Evolutionary conservation across 2,888 invertebrate species (phyloP), one percentile per base, ranked within the genome.

Genomic region (Brenthis daphne): DNA sequence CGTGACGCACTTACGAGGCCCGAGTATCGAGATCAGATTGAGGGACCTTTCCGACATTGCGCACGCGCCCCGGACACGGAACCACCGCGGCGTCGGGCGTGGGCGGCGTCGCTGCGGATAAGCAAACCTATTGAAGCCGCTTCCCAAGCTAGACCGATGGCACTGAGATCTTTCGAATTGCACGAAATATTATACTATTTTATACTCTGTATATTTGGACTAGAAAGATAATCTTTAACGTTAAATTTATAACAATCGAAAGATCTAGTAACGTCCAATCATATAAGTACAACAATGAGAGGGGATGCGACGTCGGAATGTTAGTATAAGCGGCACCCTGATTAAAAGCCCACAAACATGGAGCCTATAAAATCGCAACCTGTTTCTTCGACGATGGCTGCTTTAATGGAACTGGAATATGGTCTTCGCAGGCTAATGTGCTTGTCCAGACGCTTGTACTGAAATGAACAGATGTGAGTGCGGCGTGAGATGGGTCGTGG

Each of bases 381-480:
- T 90, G 89, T 79, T 78, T 82, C 78, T 76, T 76, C 79, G 76
- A 79, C 81, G 85, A 81, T 80, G 82, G 79, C 87, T 84, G 85
- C 85, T 84, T 82, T 79, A 82, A 80, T 79, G 79, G 76, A 77
- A 77, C 83, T 81, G 83, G 84, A 83, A 86, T 85, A 86, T 84
- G 82, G 81, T 87, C 87, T 83, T 86, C 87, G 80, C 86, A 79
- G 84, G 80, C 85, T 92, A 92, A 84, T 92, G 86, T 79, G 92
- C 92, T 85, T 92, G 92, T 82, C 92, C 92, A 81, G 90, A 90
- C 77, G 92, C 92, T 89, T 90, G 86, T 85, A 92, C 92, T 92
- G 92, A 90, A 92, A 92, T 88, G 89, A 92, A 91, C 77, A 85
- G 84, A 77, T 76, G 81, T 85, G 81, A 85, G 80, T 82, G 80